Percentiles rank a stretch among this genome's conserved stretches.
phyloP scores from a whole-genome alignment of 53 echinoderm and acorn worm genomes.

The Stichopus horrens region DNA sequence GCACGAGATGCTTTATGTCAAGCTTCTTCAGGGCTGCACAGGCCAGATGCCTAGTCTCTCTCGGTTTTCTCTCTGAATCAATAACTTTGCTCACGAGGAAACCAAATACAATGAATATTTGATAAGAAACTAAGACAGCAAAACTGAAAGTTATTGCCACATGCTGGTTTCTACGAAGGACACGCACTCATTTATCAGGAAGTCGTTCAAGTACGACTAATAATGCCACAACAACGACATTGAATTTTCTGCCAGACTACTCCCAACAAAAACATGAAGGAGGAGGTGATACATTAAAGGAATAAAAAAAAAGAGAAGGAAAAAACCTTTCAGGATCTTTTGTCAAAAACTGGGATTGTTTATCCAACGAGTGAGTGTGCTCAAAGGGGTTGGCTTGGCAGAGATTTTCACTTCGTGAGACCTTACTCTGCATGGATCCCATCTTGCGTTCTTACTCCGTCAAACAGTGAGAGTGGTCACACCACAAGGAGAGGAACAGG shows the following conservation, averaged over 20 bases:
- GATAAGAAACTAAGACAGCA: neutral
- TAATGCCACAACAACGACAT: neutral
- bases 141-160: slow-evolving; percentile 2
- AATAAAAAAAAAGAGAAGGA: too few species aligned
- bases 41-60: neutral
- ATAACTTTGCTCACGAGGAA: neutral
- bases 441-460: neutral
- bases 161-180: neutral
- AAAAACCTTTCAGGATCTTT: too few species aligned
- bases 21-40: too few species aligned
- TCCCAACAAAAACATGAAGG: neutral
- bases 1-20: too few species aligned
- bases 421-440: neutral
- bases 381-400: neutral
- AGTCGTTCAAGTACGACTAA: neutral
- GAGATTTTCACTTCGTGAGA: neutral
- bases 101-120: neutral
- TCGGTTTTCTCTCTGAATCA: neutral
- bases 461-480: neutral
- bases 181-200: neutral
- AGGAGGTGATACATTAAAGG: neutral
- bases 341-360: too few species aligned
- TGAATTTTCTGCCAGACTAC: neutral
- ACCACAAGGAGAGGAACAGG: neutral
- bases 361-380: too few species aligned